phyloP scores from a whole-genome alignment of 2,888 invertebrate species.

The Caenorhabditis sp. region DNA sequence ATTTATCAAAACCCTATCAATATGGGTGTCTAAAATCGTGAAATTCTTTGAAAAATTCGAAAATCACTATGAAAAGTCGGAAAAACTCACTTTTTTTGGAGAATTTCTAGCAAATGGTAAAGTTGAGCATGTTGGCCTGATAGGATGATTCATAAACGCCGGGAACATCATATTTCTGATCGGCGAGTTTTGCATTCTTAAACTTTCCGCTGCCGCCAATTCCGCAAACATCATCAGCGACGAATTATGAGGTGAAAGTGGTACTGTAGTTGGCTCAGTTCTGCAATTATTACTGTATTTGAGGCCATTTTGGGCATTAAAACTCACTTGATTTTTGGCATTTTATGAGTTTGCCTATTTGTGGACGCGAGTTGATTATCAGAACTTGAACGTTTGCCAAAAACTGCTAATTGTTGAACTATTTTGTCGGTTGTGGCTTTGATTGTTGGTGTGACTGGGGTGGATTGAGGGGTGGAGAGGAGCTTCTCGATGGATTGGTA shows the following conservation, averaged over 20 bases:
- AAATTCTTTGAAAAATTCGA: slow-evolving; percentile 15
- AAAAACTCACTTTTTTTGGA: background rate
- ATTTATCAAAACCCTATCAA: background rate
- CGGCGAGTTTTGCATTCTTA: slow-evolving; percentile 10
- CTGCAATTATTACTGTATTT: background rate
- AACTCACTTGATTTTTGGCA: slow-evolving; percentile 45
- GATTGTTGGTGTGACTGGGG: too few relatives aligned
- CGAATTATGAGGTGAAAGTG: background rate
- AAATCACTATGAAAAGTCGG: background rate
- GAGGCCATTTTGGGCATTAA: slow-evolving; percentile 3
- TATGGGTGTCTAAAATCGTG: background rate
- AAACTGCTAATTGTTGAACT: slow-evolving; percentile 31
- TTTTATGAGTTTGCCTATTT: slow-evolving; percentile 23
- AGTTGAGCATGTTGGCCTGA: slow-evolving; percentile 22
- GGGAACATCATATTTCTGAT: slow-evolving; percentile 5
- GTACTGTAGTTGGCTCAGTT: background rate
- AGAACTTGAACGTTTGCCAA: slow-evolving; percentile 46
- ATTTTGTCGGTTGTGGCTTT: too few relatives aligned
- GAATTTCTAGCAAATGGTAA: background rate
- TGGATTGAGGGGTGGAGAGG: too few relatives aligned
- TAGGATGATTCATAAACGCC: background rate
- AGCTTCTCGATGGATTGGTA: too few relatives aligned
- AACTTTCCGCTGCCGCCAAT: slow-evolving; percentile 34
- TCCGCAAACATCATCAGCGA: slow-evolving; percentile 52
- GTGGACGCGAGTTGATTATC: slow-evolving; percentile 30